A percentile compares a stretch with the other conserved stretches of the same genome.
These are phyloP conservation scores for Dicyrtomina minuta DNA, from an alignment of 2,888 invertebrate species.

Conservation along the genomic window DNA sequence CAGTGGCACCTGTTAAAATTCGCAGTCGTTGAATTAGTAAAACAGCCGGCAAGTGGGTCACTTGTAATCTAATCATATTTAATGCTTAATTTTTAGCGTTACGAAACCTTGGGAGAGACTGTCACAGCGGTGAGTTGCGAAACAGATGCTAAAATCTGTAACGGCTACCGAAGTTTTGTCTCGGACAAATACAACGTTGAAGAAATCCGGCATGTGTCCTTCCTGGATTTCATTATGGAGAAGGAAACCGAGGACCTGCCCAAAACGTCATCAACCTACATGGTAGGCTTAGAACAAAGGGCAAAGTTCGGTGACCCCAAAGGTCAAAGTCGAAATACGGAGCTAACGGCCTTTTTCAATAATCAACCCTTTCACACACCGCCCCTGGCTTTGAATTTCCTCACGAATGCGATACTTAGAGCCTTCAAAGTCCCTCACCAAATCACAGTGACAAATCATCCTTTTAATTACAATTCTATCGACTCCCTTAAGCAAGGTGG, in stretches of 20 bases:
- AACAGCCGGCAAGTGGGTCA: too few species aligned
- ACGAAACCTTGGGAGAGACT: constrained; percentile 47
- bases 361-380: constrained; percentile 76
- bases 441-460: constrained; percentile 65
- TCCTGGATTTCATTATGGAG: constrained; percentile 40
- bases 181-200: constrained; percentile 34
- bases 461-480: constrained; percentile 66
- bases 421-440: constrained; percentile 54
- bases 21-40: too few species aligned
- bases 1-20: too few species aligned
- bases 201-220: constrained; percentile 34
- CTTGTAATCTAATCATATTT: neutral
- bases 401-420: constrained; percentile 66
- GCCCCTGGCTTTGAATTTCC: constrained; percentile 66
- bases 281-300: constrained; percentile 46
- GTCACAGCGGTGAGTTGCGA: constrained; percentile 45
- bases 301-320: too few species aligned
- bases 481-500: constrained; percentile 57
- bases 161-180: constrained; percentile 43
- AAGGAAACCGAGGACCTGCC: constrained; percentile 36
- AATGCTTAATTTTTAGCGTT: constrained; percentile 35
- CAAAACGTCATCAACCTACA: constrained; percentile 41
- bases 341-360: constrained; percentile 61
- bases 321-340: neutral
- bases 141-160: constrained; percentile 35